These are phyloP conservation scores for Actinia tenebrosa DNA, from an alignment of 64 coral and sea anemone species.

Conservation along the genomic window DNA sequence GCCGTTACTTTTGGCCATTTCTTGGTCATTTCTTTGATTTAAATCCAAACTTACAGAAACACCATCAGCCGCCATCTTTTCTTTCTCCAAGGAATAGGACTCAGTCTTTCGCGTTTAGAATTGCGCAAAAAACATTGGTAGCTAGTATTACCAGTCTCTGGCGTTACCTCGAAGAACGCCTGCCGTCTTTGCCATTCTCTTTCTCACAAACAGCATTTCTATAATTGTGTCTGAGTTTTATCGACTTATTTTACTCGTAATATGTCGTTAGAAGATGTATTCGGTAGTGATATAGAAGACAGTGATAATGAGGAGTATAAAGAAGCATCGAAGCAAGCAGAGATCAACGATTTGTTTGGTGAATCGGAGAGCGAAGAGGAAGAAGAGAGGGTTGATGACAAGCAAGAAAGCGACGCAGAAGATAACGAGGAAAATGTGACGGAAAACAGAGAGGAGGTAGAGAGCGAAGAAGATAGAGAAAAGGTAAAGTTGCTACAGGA, in stretches of 20 bases:
- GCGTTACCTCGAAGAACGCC: neutral
- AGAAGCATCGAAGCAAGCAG: constrained; percentile 39
- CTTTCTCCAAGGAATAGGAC: neutral
- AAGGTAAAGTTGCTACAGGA: neutral
- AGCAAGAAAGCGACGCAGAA: constrained; percentile 8
- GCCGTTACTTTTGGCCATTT: neutral
- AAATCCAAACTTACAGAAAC: neutral
- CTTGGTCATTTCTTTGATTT: neutral
- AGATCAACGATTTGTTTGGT: constrained; percentile 74
- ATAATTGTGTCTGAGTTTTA: neutral
- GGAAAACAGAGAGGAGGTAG: constrained; percentile 35
- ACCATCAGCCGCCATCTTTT: neutral
- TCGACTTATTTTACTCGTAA: neutral
- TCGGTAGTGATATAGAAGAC: constrained; percentile 97
- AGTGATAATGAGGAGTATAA: constrained; percentile 77
- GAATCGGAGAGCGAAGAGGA: constrained; percentile 80
- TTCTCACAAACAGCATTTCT: neutral
- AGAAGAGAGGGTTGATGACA: constrained; percentile 29
- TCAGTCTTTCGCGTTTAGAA: neutral
- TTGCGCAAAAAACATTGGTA: neutral
- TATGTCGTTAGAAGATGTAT: constrained; percentile 95
- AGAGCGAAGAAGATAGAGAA: constrained; percentile 32
- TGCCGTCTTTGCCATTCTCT: neutral
- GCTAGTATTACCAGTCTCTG: neutral
- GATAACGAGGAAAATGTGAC: constrained; percentile 32